These are phyloP conservation scores for Turdus rufiventris DNA, from an alignment of 2,113 vertebrate species.

Conservation along the genomic window DNA sequence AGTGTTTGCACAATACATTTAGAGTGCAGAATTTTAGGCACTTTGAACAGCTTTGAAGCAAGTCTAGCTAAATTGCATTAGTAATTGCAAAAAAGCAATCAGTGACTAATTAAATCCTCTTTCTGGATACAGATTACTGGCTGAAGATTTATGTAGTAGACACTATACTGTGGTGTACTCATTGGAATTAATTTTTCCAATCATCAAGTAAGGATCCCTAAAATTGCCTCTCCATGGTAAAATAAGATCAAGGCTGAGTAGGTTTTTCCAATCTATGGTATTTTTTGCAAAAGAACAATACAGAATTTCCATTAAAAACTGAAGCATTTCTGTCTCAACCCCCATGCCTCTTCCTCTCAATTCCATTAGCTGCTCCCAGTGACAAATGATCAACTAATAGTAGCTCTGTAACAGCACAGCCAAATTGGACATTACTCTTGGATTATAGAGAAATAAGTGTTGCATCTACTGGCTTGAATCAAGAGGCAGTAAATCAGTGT, in stretches of 20 bases:
- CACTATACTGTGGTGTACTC: background rate
- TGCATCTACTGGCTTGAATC: background rate
- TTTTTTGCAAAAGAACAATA: background rate
- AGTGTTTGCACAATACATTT: background rate
- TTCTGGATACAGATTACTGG: slow-evolving; percentile 7
- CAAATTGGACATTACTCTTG: background rate
- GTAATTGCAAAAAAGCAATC: slow-evolving; percentile 10
- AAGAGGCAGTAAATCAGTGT: background rate
- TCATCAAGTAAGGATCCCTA: background rate
- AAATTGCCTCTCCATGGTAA: background rate
- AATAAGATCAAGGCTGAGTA: background rate
- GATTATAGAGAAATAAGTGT: background rate
- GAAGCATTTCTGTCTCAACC: background rate
- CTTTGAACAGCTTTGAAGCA: background rate
- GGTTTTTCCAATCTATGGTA: background rate
- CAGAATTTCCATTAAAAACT: background rate
- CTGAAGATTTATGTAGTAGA: background rate
- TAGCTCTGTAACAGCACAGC: background rate
- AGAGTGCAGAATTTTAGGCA: background rate
- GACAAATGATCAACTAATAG: background rate
- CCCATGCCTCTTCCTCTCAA: background rate
- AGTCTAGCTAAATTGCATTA: background rate
- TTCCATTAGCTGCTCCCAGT: background rate
- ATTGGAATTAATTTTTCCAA: background rate
- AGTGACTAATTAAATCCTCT: slow-evolving; percentile 32